Percentiles rank a stretch among this genome's conserved stretches.
These are phyloP conservation scores for Whitmania pigra DNA, from an alignment of 1,140 invertebrate species.

Conservation along the genomic window DNA sequence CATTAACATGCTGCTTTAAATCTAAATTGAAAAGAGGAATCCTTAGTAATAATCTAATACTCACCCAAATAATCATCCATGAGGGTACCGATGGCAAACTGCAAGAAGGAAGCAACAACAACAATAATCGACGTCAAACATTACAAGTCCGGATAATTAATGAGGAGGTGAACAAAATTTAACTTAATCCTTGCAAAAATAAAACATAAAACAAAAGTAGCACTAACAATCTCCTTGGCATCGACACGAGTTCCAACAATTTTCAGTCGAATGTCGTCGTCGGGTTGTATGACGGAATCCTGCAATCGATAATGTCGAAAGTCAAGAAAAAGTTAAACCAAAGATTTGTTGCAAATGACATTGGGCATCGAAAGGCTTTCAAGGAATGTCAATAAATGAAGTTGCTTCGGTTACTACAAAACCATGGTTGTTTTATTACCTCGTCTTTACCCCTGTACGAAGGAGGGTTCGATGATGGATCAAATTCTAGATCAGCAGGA, in stretches of 20 bases:
- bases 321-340: no score
- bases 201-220: constrained; percentile 3
- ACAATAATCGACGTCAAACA: constrained; percentile 11
- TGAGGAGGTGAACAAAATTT: constrained; percentile 7
- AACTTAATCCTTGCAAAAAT: not conserved
- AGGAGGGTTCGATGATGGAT: constrained; percentile 88
- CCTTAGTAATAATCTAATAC: no score
- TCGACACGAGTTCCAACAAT: constrained; percentile 96
- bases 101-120: constrained; percentile 49
- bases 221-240: constrained; percentile 56
- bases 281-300: constrained; percentile 89
- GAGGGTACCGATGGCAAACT: constrained; percentile 94
- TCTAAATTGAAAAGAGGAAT: not conserved
- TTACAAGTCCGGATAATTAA: not conserved
- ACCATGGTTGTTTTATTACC: constrained; percentile 34
- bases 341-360: no score
- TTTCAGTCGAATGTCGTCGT: constrained; percentile 91
- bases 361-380: no score
- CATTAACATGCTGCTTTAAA: not conserved
- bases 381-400: no score
- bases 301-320: constrained; percentile 34
- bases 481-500: constrained; percentile 97
- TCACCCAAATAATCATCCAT: constrained; percentile 90
- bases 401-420: no score
- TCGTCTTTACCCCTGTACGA: constrained; percentile 99